A percentile compares a stretch with the other conserved stretches of the same genome.
Evolutionary conservation across 2,113 vertebrate species (phyloP).

Genomic region (Zosterops pallidus): DNA sequence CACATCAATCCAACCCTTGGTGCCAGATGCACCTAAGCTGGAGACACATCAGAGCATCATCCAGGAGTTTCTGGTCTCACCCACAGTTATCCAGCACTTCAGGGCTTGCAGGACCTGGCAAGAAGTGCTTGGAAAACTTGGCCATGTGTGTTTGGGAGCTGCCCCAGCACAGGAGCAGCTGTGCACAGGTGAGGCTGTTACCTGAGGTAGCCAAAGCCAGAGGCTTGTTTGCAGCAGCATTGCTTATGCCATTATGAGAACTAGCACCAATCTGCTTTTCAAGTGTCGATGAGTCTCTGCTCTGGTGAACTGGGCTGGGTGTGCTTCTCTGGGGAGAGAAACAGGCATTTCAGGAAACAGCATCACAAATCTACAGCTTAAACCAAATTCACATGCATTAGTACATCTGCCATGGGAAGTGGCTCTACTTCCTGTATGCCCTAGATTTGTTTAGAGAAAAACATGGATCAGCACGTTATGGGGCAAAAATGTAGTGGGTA

Average conservation of each 20-base stretch:
- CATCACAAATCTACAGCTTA: not conserved
- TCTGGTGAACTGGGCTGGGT: constrained; percentile 90
- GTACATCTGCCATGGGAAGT: not conserved
- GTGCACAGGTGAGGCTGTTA: not conserved
- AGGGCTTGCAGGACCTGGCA: not conserved
- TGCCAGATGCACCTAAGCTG: not conserved
- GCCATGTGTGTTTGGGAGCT: rapidly evolving
- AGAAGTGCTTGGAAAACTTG: not conserved
- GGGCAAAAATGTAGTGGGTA: not conserved
- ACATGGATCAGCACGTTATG: not conserved
- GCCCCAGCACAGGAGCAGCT: not conserved
- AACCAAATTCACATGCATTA: not conserved
- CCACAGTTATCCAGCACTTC: not conserved
- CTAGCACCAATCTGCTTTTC: constrained; percentile 81
- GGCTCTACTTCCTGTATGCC: not conserved
- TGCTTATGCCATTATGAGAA: constrained; percentile 78
- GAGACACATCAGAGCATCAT: not conserved
- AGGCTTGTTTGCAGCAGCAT: constrained; percentile 73
- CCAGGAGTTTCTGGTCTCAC: not conserved
- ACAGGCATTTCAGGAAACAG: not conserved
- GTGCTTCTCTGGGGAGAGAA: constrained; percentile 86
- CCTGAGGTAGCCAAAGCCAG: constrained; percentile 76
- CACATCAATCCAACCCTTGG: not conserved
- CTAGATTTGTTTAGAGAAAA: not conserved
- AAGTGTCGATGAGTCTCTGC: constrained; percentile 76